These are phyloP conservation scores for Pogonocichla stellata DNA, from an alignment of 2,113 vertebrate species.

Conservation along the genomic window DNA sequence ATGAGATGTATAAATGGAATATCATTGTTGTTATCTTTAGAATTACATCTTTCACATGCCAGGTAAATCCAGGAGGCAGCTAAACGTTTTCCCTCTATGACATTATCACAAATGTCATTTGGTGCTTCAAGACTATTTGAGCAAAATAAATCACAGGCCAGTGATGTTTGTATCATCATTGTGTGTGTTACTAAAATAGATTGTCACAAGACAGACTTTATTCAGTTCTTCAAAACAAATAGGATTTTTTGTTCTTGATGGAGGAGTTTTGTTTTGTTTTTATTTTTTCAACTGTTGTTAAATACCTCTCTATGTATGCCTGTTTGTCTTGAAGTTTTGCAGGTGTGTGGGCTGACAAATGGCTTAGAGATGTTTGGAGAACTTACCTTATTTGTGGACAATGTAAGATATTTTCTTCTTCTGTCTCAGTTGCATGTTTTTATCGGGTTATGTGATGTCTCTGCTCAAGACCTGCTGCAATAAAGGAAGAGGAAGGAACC, in stretches of 20 bases:
- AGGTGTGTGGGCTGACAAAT: not conserved
- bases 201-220: not conserved
- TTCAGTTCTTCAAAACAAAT: not conserved
- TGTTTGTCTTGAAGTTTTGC: not conserved
- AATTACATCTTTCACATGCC: not conserved
- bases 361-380: not conserved
- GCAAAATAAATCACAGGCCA: not conserved
- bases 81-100: conserved; percentile 1
- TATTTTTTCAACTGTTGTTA: not conserved
- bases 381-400: not conserved
- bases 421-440: not conserved
- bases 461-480: not conserved
- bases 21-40: not conserved
- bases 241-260: not conserved
- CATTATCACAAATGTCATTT: conserved; percentile 38
- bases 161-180: not conserved
- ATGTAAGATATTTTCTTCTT: not conserved
- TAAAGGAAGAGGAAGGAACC: not conserved
- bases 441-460: not conserved
- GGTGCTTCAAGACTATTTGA: conserved; percentile 1
- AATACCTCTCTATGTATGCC: not conserved
- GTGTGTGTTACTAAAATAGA: not conserved
- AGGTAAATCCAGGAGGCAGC: conserved; percentile 10
- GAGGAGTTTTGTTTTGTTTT: not conserved
- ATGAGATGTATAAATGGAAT: not conserved